Evolutionary conservation across 2,888 invertebrate genomes (phyloP).

Genomic region (Tanytarsus gracilentus): DNA sequence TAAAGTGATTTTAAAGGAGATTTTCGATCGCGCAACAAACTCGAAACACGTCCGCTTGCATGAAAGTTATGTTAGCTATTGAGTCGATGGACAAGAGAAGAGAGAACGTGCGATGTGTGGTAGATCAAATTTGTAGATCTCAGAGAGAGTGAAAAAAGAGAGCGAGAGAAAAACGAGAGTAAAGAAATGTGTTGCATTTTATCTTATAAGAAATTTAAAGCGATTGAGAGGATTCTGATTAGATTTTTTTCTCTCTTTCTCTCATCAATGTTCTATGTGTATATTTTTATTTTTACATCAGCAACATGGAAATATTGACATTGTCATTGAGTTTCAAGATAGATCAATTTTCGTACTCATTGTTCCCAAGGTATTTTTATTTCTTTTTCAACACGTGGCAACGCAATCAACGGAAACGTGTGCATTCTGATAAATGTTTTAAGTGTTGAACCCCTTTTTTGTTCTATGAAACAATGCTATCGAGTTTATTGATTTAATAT

Average conservation of each 20-base stretch:
- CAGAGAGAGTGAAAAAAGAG: neutral
- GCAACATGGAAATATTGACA: slow-evolving; percentile 5
- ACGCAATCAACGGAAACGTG: slow-evolving; percentile 25
- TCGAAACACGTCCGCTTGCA: slow-evolving; percentile 4
- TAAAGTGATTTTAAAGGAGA: neutral
- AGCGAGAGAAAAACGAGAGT: neutral
- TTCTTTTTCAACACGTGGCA: slow-evolving; percentile 14
- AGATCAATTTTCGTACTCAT: neutral
- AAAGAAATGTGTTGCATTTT: slow-evolving; percentile 3
- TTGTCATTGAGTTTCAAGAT: slow-evolving; percentile 4
- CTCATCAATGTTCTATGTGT: neutral
- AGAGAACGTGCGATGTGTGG: neutral
- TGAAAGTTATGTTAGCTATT: neutral
- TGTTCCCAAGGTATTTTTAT: slow-evolving; percentile 9
- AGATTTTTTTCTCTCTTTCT: neutral
- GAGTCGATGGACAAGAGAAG: neutral
- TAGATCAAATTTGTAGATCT: slow-evolving; percentile 1
- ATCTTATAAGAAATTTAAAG: too few species aligned
- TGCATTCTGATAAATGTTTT: slow-evolving; percentile 3
- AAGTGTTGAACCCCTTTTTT: slow-evolving; percentile 22
- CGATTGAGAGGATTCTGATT: neutral
- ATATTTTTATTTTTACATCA: neutral
- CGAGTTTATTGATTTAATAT: slow-evolving; percentile 14
- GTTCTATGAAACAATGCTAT: neutral
- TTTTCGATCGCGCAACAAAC: neutral